Base-by-base conservation (phyloP, 2,888 invertebrate genomes). In the Lepidochitona cinerea region DNA sequence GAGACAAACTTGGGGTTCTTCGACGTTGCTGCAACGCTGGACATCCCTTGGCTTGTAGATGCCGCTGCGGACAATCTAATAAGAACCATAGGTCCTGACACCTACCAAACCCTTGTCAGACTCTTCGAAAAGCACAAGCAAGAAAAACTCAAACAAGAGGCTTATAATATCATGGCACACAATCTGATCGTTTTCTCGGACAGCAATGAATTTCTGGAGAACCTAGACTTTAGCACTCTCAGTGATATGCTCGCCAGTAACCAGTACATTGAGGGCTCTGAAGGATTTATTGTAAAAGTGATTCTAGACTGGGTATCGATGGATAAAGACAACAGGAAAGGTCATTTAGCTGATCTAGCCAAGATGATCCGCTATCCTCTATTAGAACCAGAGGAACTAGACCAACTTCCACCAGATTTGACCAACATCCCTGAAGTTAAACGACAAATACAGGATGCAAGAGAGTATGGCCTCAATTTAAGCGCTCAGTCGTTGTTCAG, bases 1-100 rank as follows among this genome's bases (percentile, higher is more conserved):
- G 82, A 79, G 14, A 88, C 84, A 71, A 84, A 89, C n/a, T 87
- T 87, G 32, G 87, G 88, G 72, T 81, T 89, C 37, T 74, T 90
- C 9, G 89, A 90, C 76, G 89, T 89, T 14, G 66, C 83, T 78
- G 1, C 66, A 82, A 68, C 83, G 81, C 73, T 84, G 41, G 83
- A 84, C 59, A 81, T 84, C 18, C 86, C 86, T 29, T 89, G 89
- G 89, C 78, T 89, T 70, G 74, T 86, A 12, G 82, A 87, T 12
- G 83, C 87, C 18, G 87, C 87, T 74, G 86, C 87, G 73, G 85
- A 88, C 64, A 89, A 83, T 73, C 80, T 89, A 54, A 80, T 87
- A 9, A 79, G 84, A 9, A 85, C 86, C 71, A 77, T 89, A 36
- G 84, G 85, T 72, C 72, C 89, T 33, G 84, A 86, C 35, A 86